Conservation (phyloP, 2,113 vertebrate genomes). For the Eclectus roratus region DNA sequence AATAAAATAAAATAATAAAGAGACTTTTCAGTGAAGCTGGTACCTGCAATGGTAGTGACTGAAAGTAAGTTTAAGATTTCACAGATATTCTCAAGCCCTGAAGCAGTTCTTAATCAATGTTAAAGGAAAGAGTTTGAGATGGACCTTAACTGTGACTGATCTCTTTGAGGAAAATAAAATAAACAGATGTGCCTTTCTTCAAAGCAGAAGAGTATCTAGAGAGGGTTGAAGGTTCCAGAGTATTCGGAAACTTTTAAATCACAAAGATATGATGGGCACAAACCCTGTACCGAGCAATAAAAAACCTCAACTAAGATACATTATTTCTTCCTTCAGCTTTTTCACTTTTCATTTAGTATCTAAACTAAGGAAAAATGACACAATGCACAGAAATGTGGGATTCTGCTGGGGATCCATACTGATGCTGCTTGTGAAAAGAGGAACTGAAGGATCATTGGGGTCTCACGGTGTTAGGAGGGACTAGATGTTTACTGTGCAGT, state of each 20-base stretch:
- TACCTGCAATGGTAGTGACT: background rate
- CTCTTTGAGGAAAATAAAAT: background rate
- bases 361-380: background rate
- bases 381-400: background rate
- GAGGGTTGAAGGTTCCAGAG: background rate
- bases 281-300: background rate
- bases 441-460: background rate
- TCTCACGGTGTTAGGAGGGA: background rate
- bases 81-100: background rate
- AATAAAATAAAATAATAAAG: background rate
- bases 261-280: background rate
- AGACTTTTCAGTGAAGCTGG: background rate
- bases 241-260: background rate
- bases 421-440: background rate
- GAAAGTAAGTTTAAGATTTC: background rate
- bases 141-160: background rate
- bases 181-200: background rate
- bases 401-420: background rate
- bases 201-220: background rate
- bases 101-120: background rate
- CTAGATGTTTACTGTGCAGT: background rate
- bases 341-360: background rate
- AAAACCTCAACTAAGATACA: background rate
- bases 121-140: background rate
- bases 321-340: background rate